Base-by-base conservation (phyloP, 2,797 vertebrate genomes). In the Melopsittacus undulatus region DNA sequence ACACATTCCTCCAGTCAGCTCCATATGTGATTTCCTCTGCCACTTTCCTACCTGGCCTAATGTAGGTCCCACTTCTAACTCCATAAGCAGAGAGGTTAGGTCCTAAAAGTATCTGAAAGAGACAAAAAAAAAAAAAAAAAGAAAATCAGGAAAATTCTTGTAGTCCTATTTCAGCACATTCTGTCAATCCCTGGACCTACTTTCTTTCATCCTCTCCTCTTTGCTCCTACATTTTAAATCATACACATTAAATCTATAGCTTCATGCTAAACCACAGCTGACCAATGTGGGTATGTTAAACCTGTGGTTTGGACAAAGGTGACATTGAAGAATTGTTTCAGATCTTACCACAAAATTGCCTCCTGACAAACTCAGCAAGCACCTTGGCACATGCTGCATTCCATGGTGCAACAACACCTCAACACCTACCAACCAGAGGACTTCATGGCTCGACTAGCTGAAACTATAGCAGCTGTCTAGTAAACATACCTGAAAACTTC, bases 241-340 rank as follows among this genome's bases (percentile, higher is more conserved):
- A 42, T 73, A 7, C 11, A 4, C 3, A 7, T 49, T 67, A 63
- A 52, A 57, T 52, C 21, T 49, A 2, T 24, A 27, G 22, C 8
- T 76, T 82, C 29, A 24, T 64, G 26, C 29, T 62, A 51, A 73
- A 57, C 15, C 13, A 72, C 29, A 52, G 12, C 7, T 38, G 38
- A 48, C 61, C 8, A 19, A 18, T 11, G 8, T 83, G 7, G 29
- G 13, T 63, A 26, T 42, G 38, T 89, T 30, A 70, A 78, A 84
- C 15, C 10, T 52, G 12, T 52, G 9, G 0, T 57, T 68, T 62
- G 70, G 49, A 62, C 38, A 61, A 22, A 0, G 0, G 10, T 51
- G 38, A 9, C 12, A 26, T 17, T 29, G 12, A 68, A 61, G 18
- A 11, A 10, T 52, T 78, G 17, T 49, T 74, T 92, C 62, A 83